Conservation (phyloP, 2,113 vertebrate genomes). For the Gila orcuttii region DNA sequence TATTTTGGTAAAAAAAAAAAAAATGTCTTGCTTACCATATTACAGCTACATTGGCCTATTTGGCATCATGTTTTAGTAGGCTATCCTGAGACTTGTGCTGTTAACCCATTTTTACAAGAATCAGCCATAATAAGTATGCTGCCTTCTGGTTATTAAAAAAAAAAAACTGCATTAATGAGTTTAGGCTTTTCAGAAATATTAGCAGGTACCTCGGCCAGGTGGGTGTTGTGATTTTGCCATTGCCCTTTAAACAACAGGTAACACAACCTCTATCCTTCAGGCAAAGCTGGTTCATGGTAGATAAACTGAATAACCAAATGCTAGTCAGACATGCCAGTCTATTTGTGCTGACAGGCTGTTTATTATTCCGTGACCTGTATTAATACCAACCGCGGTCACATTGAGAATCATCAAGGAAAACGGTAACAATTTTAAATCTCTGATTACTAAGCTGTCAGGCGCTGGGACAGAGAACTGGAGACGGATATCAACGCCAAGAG, state of each 20-base stretch:
- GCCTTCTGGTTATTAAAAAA: background rate
- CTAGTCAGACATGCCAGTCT: constrained; percentile 57
- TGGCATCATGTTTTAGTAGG: constrained; percentile 11
- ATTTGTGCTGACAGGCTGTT: constrained; percentile 65
- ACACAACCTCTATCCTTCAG: constrained; percentile 8
- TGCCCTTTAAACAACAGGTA: background rate
- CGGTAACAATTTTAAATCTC: constrained; percentile 65
- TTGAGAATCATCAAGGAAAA: constrained; percentile 67
- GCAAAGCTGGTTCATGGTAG: background rate
- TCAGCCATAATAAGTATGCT: background rate
- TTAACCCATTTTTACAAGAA: constrained; percentile 44
- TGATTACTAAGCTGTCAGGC: constrained; percentile 62
- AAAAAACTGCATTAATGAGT: background rate
- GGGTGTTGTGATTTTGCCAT: background rate
- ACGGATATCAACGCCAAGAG: constrained; percentile 67
- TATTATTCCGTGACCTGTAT: constrained; percentile 65
- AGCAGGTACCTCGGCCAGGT: background rate
- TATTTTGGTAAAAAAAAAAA: background rate
- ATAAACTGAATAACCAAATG: constrained; percentile 30
- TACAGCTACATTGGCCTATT: constrained; percentile 22
- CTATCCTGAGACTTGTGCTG: constrained; percentile 28
- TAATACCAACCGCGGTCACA: constrained; percentile 61
- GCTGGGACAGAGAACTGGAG: constrained; percentile 61
- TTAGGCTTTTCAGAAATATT: background rate
- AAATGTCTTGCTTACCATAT: background rate